A percentile compares a stretch with the other conserved stretches of the same genome.
These are phyloP conservation scores for Pinna nobilis DNA, from an alignment of 1,140 invertebrate species.

Conservation along the genomic window DNA sequence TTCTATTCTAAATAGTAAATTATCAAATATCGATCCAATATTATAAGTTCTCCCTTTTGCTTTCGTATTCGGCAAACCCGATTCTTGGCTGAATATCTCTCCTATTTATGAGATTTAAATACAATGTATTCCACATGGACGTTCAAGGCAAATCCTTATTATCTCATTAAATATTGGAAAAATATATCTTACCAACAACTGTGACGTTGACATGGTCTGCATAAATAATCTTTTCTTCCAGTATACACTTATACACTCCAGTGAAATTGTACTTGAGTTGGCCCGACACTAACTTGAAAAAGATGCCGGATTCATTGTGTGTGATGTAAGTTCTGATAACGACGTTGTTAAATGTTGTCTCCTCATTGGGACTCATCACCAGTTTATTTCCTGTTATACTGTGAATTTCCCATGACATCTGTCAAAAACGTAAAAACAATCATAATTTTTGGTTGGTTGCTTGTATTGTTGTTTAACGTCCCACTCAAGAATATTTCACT, in stretches of 20 bases:
- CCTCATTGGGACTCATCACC: not conserved
- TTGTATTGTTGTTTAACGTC: no score
- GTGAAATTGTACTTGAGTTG: constrained; percentile 25
- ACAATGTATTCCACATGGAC: not conserved
- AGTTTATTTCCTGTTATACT: constrained; percentile 4
- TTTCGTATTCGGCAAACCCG: not conserved
- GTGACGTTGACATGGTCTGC: constrained; percentile 28
- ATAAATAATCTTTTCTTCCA: not conserved
- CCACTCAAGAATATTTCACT: no score
- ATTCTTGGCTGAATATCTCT: not conserved
- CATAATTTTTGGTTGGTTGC: no score
- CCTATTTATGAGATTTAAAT: not conserved
- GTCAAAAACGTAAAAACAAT: not conserved
- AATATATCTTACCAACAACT: constrained; percentile 25
- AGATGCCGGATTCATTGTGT: constrained; percentile 32
- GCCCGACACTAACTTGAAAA: constrained; percentile 25
- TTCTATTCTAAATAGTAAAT: no score
- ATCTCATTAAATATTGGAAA: not conserved
- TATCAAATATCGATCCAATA: no score
- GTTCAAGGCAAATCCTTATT: not conserved
- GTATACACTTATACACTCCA: constrained; percentile 27
- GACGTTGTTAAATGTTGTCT: constrained; percentile 10
- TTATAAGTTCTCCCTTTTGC: not conserved
- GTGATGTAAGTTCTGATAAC: constrained; percentile 25
- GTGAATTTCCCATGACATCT: constrained; percentile 34